phyloP scores from a whole-genome alignment of 2,888 invertebrate species.

The Chorisops tibialis region DNA sequence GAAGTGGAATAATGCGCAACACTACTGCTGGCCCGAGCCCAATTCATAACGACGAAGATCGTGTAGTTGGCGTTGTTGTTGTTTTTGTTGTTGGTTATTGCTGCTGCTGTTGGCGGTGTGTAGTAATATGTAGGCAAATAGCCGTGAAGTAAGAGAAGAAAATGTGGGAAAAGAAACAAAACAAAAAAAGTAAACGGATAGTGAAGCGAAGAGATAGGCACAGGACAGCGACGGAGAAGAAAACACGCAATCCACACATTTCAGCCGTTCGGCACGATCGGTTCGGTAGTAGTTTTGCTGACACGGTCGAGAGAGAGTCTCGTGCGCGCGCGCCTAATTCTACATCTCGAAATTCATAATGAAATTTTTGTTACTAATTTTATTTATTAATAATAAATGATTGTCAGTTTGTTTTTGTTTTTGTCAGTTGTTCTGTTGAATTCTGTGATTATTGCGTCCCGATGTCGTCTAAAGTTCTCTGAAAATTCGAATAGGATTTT shows the following conservation, averaged over 20 bases:
- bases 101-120: too few relatives aligned
- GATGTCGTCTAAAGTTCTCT: constrained; percentile 3
- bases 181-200: constrained; percentile 27
- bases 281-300: constrained; percentile 24
- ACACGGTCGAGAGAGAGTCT: constrained; percentile 23
- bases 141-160: background rate
- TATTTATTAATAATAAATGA: too few relatives aligned
- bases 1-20: constrained; percentile 3
- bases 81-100: too few relatives aligned
- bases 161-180: constrained; percentile 19
- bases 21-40: background rate
- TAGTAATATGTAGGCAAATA: background rate
- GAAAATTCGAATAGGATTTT: background rate
- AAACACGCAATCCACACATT: constrained; percentile 30
- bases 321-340: constrained; percentile 29
- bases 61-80: too few relatives aligned
- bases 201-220: constrained; percentile 1
- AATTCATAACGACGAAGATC: too few relatives aligned
- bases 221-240: constrained; percentile 18
- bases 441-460: background rate
- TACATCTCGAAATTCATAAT: too few relatives aligned
- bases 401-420: too few relatives aligned
- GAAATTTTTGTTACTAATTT: too few relatives aligned
- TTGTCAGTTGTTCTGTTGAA: background rate
- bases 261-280: constrained; percentile 27